phyloP scores from a whole-genome alignment of 1,140 invertebrate species.

The Cylas formicarius region DNA sequence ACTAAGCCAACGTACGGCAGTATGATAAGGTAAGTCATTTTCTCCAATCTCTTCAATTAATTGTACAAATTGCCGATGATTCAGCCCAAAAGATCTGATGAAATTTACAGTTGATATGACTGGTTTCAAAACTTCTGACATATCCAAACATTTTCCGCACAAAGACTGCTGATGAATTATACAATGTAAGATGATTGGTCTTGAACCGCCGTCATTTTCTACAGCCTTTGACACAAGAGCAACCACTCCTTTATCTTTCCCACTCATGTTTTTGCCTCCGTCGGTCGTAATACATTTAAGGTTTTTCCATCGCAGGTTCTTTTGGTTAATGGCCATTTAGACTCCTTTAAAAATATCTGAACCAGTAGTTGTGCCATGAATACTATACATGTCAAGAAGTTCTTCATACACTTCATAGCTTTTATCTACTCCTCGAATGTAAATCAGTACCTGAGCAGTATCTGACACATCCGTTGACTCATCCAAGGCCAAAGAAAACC shows the following conservation, averaged over 20 bases:
- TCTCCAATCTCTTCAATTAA: too few species aligned
- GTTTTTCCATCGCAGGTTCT: conserved; percentile 20
- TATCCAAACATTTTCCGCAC: too few species aligned
- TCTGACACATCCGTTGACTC: conserved; percentile 36
- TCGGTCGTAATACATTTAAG: conserved; percentile 31
- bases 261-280: conserved; percentile 36
- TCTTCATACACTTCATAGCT: conserved; percentile 36
- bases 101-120: too few species aligned
- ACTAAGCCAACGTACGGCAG: too few species aligned
- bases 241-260: conserved; percentile 29
- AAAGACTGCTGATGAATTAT: too few species aligned
- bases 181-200: too few species aligned
- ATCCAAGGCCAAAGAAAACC: conserved; percentile 35
- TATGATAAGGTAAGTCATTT: too few species aligned
- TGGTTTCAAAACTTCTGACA: too few species aligned
- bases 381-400: conserved; percentile 26
- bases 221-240: too few species aligned
- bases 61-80: too few species aligned
- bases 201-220: too few species aligned
- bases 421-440: conserved; percentile 32
- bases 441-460: conserved; percentile 29
- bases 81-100: too few species aligned
- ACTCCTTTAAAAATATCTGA: conserved; percentile 29
- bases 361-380: conserved; percentile 33
- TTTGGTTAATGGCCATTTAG: conserved; percentile 21